These are phyloP conservation scores for Ommatoiulus sabulosus DNA, from an alignment of 2,888 invertebrate genomes.

Conservation along the genomic window DNA sequence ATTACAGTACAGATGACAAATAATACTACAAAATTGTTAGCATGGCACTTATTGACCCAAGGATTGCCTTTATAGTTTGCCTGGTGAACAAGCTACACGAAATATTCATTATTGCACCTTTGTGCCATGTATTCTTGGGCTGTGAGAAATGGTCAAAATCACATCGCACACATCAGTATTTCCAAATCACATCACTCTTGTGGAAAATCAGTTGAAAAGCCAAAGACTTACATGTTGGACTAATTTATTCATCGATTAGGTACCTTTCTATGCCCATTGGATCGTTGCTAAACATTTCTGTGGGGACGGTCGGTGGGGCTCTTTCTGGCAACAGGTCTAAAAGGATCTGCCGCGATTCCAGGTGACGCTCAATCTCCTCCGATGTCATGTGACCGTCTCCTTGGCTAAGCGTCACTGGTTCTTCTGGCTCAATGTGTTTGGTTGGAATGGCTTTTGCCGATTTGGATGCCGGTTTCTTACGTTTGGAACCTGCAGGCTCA, in stretches of 20 bases:
- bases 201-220: too few species aligned
- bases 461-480: slow-evolving; percentile 58
- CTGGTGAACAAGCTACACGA: too few species aligned
- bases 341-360: slow-evolving; percentile 85
- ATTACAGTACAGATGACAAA: too few species aligned
- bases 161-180: too few species aligned
- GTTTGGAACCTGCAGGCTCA: slow-evolving; percentile 53
- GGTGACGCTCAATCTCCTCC: slow-evolving; percentile 89
- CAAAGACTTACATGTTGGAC: too few species aligned
- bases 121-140: too few species aligned
- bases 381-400: slow-evolving; percentile 85
- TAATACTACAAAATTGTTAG: too few species aligned
- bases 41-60: too few species aligned
- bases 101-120: too few species aligned
- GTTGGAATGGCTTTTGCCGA: slow-evolving; percentile 46
- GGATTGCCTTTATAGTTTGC: too few species aligned
- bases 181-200: too few species aligned
- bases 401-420: slow-evolving; percentile 56
- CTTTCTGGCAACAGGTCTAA: slow-evolving; percentile 81
- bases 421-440: slow-evolving; percentile 55
- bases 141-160: too few species aligned
- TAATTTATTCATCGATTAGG: slow-evolving; percentile 54
- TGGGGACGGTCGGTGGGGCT: slow-evolving; percentile 89
- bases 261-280: slow-evolving; percentile 84
- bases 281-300: slow-evolving; percentile 95